Base-by-base conservation (phyloP, 2,888 invertebrate species). In the Spodoptera picta region DNA sequence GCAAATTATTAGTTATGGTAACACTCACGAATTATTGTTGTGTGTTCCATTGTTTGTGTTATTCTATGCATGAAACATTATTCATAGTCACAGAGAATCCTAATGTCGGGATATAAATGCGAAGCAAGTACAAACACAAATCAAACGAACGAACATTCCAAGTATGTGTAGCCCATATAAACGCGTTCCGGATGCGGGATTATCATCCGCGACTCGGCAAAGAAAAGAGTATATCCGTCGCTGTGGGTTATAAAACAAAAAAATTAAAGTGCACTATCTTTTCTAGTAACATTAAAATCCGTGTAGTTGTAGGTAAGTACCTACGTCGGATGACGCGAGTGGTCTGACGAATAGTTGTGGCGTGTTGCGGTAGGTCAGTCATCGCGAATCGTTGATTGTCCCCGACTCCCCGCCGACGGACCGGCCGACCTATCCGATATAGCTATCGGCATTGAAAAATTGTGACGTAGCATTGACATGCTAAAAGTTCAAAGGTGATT, bases 291-390 rank as follows among this genome's bases (percentile, higher is more conserved):
- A 59, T 66, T 73, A 61, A 36, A 78, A 69, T 71, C 75, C 65
- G 64, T 65, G 73, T 69, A 67, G 66, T 74, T 36, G 36, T 36
- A 36, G 36, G 36, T 36, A 36, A 9, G 36, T 36, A 36, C 36
- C 77, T 80, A 80, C 82, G 83, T 79, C 73, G 79, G 74, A 84
- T 89, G 91, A 88, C 90, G 89, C 86, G 84, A 81, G 79, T 80
- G 83, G 84, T 36, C 36, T 36, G 36, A 36, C 81, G 81, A 86
- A 87, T 84, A 86, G 84, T 83, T 84, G 86, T 82, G 83, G 82
- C 83, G 80, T 72, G 85, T 88, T 93, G 90, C 71, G 90, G 90
- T 88, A 92, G 93, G 93, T 93, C 93, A 92, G 93, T 89, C 86
- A 79, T 89, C 87, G 92, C 90, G 81, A 89, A 86, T 78, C 80